A percentile compares a stretch with the other conserved stretches of the same genome.
phyloP scores from a whole-genome alignment of 1,140 invertebrate genomes.

The Drosophila mojavensis region DNA sequence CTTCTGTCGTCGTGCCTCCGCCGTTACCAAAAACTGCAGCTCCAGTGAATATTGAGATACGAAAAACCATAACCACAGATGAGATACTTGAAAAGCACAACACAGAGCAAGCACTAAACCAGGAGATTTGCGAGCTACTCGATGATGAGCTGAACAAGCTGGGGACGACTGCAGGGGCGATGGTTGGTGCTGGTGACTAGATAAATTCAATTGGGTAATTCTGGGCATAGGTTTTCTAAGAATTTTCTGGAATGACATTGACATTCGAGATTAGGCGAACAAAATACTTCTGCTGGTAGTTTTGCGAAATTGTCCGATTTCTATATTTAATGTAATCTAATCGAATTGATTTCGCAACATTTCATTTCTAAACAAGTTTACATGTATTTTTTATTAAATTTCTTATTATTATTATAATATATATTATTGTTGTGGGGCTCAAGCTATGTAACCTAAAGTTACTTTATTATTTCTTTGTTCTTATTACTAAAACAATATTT shows the following conservation, averaged over 20 bases:
- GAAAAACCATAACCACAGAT: conserved; percentile 72
- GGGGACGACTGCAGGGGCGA: conserved; percentile 33
- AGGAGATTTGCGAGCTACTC: conserved; percentile 79
- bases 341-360: no score
- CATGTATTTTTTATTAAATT: conserved; percentile 16
- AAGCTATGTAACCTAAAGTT: conserved; percentile 77
- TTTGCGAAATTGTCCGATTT: conserved; percentile 24
- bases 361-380: not conserved
- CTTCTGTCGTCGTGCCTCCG: conserved; percentile 46
- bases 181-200: conserved; percentile 39
- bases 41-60: conserved; percentile 78
- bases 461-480: conserved; percentile 53
- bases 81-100: conserved; percentile 74
- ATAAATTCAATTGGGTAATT: not conserved
- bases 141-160: conserved; percentile 80
- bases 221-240: no score
- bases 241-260: no score
- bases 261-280: not conserved
- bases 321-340: conserved; percentile 3
- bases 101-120: conserved; percentile 67
- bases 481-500: conserved; percentile 63
- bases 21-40: conserved; percentile 73
- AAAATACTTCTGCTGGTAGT: not conserved
- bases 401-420: conserved; percentile 30
- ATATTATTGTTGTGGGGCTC: conserved; percentile 69